phyloP scores from a whole-genome alignment of 2,113 vertebrate genomes.

The Clarias magur region DNA sequence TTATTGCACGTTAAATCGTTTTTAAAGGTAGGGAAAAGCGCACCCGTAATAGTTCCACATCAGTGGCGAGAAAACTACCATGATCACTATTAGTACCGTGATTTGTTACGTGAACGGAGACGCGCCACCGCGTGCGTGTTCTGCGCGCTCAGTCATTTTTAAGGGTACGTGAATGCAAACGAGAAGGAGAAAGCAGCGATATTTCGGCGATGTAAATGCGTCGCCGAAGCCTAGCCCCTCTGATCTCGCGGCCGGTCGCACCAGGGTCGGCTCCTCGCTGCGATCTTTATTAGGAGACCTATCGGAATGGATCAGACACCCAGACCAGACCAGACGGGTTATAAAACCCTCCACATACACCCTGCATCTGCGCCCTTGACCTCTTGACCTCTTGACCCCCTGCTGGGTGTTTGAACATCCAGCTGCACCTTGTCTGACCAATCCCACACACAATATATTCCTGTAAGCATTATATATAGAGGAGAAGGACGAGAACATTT shows the following conservation, averaged over 20 bases:
- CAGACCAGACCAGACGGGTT: slow-evolving; percentile 54
- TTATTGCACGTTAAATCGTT: background rate
- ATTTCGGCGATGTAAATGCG: background rate
- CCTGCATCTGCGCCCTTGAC: slow-evolving; percentile 42
- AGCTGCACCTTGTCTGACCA: slow-evolving; percentile 65
- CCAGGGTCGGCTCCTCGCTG: slow-evolving; percentile 41
- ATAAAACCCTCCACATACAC: slow-evolving; percentile 42
- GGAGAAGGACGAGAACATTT: slow-evolving; percentile 53
- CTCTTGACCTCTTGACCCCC: background rate
- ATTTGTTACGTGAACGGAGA: background rate
- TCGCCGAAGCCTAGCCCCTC: background rate
- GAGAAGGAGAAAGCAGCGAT: background rate
- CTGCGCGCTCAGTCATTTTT: background rate
- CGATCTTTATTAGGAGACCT: slow-evolving; percentile 52
- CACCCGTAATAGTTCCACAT: background rate
- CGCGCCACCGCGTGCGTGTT: too few species aligned
- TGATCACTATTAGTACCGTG: background rate
- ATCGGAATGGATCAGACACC: slow-evolving; percentile 57
- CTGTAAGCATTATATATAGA: slow-evolving; percentile 60
- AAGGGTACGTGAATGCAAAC: background rate
- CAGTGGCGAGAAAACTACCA: background rate
- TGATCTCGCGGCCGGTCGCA: slow-evolving; percentile 17
- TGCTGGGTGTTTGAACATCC: slow-evolving; percentile 69
- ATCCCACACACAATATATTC: slow-evolving; percentile 61
- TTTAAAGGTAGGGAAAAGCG: background rate